Evolutionary conservation across 2,888 invertebrate species (phyloP), one percentile per base, ranked within the genome.

Genomic region (Pemphredon lugubris): DNA sequence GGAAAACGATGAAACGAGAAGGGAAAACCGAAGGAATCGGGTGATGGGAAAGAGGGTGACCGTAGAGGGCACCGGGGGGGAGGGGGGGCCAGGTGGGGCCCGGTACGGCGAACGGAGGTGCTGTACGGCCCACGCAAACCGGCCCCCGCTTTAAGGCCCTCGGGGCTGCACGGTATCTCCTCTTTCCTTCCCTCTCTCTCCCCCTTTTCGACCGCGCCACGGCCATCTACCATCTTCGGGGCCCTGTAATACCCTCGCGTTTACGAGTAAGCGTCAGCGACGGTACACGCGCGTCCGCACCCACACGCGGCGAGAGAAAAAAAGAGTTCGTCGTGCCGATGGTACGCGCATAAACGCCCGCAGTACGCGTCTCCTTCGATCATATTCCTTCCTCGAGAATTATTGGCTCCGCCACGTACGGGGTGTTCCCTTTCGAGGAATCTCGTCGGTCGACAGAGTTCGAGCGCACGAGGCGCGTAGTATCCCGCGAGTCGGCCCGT

Each of bases 121-220:
- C 84, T 79, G 81, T 75, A 58, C 84, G 76, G 74, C 86, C 86
- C 86, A 86, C 86, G 86, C 86, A 84, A 84, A 84, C 82, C 78
- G 81, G 85, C 83, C 86, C 69, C 81, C 77, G 75, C 79, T 77
- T 75, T 69, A 58, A 74, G 70, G 66, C 77, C 83, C 78, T 73
- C 66, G 45, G 78, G 81, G 76, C 70, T 64, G 60, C 65, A 55
- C 67, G 68, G 79, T 69, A 42, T 44, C 34, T 50, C 18, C 30
- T 58, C 47, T 55, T 54, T 47, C 53, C 40, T 59, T 57, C 51
- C 42, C 40, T 54, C 44, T 57, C 53, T 55, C 45, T 37, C 57
- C 37, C 53, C 32, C 20, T 20, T 42, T 11, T 9, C 53, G 18
- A 14, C 57, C 55, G 37, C 11, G 50, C 51, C 45, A 34, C 55